Percentiles rank a stretch among this genome's conserved stretches.
Evolutionary conservation across 2,888 invertebrate species (phyloP).

Genomic region (Heliothis peltigera): DNA sequence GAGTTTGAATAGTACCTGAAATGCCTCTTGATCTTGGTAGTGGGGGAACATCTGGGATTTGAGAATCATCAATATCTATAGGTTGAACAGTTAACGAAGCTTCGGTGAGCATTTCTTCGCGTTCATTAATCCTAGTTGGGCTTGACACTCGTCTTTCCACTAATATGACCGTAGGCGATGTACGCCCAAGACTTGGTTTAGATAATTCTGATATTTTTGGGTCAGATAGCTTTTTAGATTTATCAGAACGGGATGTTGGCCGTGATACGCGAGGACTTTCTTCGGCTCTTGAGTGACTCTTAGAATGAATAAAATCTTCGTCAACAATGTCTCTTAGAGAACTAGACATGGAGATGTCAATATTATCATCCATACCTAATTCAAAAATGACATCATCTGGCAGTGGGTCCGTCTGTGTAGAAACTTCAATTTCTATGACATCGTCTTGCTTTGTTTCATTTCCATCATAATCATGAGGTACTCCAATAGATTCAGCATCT

Average conservation of each 20-base stretch:
- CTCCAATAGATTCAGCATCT: slow-evolving; percentile 60
- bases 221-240: slow-evolving; percentile 89
- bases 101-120: slow-evolving; percentile 91
- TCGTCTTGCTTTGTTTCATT: slow-evolving; percentile 73
- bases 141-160: slow-evolving; percentile 91
- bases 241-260: slow-evolving; percentile 89
- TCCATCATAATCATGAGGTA: slow-evolving; percentile 57
- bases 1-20: slow-evolving; percentile 60
- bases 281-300: slow-evolving; percentile 85
- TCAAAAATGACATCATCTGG: slow-evolving; percentile 94
- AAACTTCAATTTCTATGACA: slow-evolving; percentile 92
- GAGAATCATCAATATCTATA: slow-evolving; percentile 88
- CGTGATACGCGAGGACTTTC: slow-evolving; percentile 85
- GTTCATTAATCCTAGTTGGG: slow-evolving; percentile 90
- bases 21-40: slow-evolving; percentile 78
- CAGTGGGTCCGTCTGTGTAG: slow-evolving; percentile 95
- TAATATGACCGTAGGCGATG: slow-evolving; percentile 91
- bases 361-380: slow-evolving; percentile 85
- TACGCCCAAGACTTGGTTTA: slow-evolving; percentile 88
- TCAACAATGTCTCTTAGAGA: slow-evolving; percentile 85
- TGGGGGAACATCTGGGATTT: slow-evolving; percentile 84
- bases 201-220: slow-evolving; percentile 89
- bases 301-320: slow-evolving; percentile 88
- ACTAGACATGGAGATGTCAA: slow-evolving; percentile 85
- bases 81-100: slow-evolving; percentile 92